phyloP scores from a whole-genome alignment of 64 coral and sea anemone genomes.

The Montipora efflorescens region DNA sequence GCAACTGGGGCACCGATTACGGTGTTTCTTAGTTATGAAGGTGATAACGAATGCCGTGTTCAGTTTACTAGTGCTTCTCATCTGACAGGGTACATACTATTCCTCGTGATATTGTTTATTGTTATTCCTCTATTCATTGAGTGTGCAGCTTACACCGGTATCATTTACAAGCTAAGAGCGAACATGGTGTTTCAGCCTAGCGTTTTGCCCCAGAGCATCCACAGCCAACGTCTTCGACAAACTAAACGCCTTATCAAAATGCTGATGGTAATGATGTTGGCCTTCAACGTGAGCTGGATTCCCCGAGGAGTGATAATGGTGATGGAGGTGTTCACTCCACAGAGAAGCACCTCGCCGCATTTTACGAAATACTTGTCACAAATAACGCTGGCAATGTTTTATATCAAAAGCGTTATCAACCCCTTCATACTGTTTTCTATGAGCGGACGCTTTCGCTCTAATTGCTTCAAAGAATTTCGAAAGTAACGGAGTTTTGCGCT shows the following conservation, averaged over 20 bases:
- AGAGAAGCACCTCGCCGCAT: neutral
- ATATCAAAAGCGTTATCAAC: constrained; percentile 84
- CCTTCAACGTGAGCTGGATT: constrained; percentile 77
- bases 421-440: constrained; percentile 75
- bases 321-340: constrained; percentile 31
- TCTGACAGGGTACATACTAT: constrained; percentile 55
- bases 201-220: neutral
- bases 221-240: neutral
- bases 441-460: constrained; percentile 76
- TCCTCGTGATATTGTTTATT: constrained; percentile 62
- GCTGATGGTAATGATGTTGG: constrained; percentile 57
- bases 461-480: neutral
- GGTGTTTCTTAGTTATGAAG: constrained; percentile 7
- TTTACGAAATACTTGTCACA: constrained; percentile 31
- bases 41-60: neutral
- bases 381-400: constrained; percentile 63
- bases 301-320: constrained; percentile 78
- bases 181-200: constrained; percentile 51
- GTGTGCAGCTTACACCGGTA: constrained; percentile 69
- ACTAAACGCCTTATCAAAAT: constrained; percentile 73
- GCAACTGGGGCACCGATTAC: constrained; percentile 51
- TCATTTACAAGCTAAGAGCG: constrained; percentile 57
- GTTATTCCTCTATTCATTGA: constrained; percentile 59
- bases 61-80: neutral
- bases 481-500: no score